A percentile compares a stretch with the other conserved stretches of the same genome.
These are phyloP conservation scores for Ips nitidus DNA, from an alignment of 1,140 invertebrate species.

Conservation along the genomic window DNA sequence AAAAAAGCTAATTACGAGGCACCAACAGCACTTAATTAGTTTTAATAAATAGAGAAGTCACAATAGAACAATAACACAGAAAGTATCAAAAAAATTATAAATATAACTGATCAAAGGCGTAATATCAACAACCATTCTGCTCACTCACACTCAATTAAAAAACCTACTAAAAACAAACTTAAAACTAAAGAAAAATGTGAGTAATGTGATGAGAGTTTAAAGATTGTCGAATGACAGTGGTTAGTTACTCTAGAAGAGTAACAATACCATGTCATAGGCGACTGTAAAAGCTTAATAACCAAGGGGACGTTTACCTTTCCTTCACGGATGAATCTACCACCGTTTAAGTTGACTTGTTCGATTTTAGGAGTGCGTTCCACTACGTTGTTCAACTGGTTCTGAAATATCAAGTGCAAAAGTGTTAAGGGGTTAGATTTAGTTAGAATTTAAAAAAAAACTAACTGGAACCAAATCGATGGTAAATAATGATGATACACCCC, in stretches of 20 bases:
- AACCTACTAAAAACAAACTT: conserved; percentile 15
- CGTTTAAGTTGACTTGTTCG: conserved; percentile 92
- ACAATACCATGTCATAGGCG: not conserved
- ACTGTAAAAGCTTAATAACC: conserved; percentile 5
- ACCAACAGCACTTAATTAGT: no score
- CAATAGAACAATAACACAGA: conserved; percentile 11
- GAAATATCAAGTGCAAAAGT: conserved; percentile 48
- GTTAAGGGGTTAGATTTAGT: conserved; percentile 30
- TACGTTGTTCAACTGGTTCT: conserved; percentile 88
- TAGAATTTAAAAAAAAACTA: conserved; percentile 5
- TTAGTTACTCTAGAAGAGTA: no score
- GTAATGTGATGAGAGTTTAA: not conserved
- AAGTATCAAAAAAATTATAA: not conserved
- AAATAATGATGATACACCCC: no score
- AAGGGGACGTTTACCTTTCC: conserved; percentile 80
- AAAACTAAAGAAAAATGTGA: conserved; percentile 13
- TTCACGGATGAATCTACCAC: conserved; percentile 93
- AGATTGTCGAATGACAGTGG: no score
- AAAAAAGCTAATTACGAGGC: no score
- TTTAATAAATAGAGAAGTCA: not conserved
- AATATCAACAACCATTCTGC: conserved; percentile 31
- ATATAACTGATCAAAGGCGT: conserved; percentile 6
- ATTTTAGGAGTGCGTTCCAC: conserved; percentile 89
- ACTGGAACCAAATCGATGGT: no score
- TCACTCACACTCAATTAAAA: conserved; percentile 29